phyloP scores from a whole-genome alignment of 2,888 invertebrate species.

The Limnephilus auricula region DNA sequence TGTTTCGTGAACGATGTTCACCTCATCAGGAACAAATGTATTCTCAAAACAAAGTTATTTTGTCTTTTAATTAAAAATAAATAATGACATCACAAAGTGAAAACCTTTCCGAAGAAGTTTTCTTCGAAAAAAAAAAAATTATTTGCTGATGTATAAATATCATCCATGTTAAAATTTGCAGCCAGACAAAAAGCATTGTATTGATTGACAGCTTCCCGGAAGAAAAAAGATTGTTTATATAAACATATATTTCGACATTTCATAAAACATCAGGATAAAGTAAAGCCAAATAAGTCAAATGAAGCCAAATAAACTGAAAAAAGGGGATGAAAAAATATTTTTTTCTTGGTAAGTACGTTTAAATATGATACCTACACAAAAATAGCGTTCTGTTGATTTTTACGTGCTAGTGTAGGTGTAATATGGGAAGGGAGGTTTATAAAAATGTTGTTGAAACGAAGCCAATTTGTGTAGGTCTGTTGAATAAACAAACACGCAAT shows the following conservation, averaged over 20 bases:
- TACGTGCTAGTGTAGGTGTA: background rate
- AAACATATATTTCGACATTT: background rate
- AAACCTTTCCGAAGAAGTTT: no score
- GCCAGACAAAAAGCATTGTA: background rate
- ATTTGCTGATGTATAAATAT: no score
- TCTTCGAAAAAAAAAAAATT: no score
- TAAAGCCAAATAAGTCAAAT: no score
- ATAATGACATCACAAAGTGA: no score
- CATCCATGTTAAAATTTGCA: background rate
- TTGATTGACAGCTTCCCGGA: background rate
- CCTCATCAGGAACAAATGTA: no score
- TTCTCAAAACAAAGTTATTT: no score
- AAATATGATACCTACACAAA: background rate
- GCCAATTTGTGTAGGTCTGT: background rate
- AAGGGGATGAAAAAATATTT: background rate
- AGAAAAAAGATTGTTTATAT: background rate
- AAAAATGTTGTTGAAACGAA: background rate
- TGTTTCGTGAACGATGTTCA: no score
- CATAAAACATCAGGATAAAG: background rate
- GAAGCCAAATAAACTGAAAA: background rate
- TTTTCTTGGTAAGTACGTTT: background rate
- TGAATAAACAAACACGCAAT: background rate
- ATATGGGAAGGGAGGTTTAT: background rate
- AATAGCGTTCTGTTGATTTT: background rate
- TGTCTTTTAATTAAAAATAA: no score